Percentiles rank a stretch among this genome's conserved stretches.
Conservation (phyloP, 2,113 vertebrate species). For the Nycticebus coucang region DNA sequence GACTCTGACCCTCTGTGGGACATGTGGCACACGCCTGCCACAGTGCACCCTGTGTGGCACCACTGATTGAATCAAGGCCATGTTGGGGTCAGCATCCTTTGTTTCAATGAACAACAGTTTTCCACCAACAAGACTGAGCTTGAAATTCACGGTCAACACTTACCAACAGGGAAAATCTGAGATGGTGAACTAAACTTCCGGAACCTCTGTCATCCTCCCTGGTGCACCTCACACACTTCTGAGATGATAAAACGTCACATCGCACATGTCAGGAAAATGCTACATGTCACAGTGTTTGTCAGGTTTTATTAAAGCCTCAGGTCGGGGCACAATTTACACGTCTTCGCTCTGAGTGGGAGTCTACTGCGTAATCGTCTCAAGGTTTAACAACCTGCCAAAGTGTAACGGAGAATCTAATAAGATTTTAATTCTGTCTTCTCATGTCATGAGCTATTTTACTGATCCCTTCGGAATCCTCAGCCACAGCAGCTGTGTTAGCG, state of each 20-base stretch:
- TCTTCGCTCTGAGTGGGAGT: neutral
- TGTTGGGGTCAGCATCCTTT: neutral
- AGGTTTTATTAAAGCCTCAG: neutral
- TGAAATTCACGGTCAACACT: neutral
- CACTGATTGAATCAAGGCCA: too few relatives aligned
- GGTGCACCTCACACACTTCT: neutral
- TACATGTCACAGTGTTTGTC: fast-evolving
- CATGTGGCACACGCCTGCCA: fast-evolving
- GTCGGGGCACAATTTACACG: neutral
- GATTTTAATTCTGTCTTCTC: neutral
- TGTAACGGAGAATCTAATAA: neutral
- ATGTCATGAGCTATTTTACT: neutral
- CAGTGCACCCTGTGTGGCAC: fast-evolving
- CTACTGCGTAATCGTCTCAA: neutral
- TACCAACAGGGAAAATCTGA: neutral
- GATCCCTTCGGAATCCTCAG: neutral
- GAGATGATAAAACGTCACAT: too few relatives aligned
- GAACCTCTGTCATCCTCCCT: neutral
- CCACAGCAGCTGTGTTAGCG: neutral
- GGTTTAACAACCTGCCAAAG: neutral
- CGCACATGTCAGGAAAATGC: too few relatives aligned
- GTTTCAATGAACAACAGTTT: neutral
- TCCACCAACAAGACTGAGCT: neutral
- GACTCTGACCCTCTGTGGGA: fast-evolving
- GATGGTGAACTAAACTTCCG: neutral